phyloP scores from a whole-genome alignment of 2,888 invertebrate genomes.

The Phlogophora meticulosa region DNA sequence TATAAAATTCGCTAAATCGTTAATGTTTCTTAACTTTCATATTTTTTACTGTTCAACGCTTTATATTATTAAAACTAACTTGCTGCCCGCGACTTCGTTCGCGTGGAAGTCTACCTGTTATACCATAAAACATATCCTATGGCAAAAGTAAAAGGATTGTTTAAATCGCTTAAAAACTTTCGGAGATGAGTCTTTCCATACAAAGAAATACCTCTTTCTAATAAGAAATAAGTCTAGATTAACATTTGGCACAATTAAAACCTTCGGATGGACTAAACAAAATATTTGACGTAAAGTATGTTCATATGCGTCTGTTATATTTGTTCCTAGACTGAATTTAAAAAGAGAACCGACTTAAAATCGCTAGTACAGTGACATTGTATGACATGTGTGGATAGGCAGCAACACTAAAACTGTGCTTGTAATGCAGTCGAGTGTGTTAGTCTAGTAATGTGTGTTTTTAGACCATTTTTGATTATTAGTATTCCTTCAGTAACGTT shows the following conservation, averaged over 20 bases:
- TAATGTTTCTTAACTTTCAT: conserved; percentile 15
- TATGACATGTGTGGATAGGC: not conserved
- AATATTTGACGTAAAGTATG: not conserved
- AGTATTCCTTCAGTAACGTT: conserved; percentile 20
- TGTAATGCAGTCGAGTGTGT: conserved; percentile 13
- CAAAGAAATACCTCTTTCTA: no score
- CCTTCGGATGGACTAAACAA: not conserved
- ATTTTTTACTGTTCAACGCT: conserved; percentile 9
- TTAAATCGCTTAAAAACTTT: no score
- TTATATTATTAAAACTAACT: not conserved
- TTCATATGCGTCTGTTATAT: not conserved
- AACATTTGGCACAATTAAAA: conserved; percentile 1
- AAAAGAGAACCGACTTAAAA: not conserved
- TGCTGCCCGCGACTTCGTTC: no score
- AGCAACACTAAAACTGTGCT: conserved; percentile 8
- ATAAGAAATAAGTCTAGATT: no score
- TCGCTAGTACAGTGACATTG: no score
- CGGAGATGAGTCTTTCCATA: no score
- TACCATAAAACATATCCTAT: no score
- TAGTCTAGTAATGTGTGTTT: conserved; percentile 20
- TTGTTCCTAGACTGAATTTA: not conserved
- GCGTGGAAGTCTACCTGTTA: no score
- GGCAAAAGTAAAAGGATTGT: no score
- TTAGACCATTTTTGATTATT: conserved; percentile 28
- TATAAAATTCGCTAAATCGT: not conserved